Conservation (phyloP, 2,797 vertebrate genomes). For the Coracias cyanogaster region DNA sequence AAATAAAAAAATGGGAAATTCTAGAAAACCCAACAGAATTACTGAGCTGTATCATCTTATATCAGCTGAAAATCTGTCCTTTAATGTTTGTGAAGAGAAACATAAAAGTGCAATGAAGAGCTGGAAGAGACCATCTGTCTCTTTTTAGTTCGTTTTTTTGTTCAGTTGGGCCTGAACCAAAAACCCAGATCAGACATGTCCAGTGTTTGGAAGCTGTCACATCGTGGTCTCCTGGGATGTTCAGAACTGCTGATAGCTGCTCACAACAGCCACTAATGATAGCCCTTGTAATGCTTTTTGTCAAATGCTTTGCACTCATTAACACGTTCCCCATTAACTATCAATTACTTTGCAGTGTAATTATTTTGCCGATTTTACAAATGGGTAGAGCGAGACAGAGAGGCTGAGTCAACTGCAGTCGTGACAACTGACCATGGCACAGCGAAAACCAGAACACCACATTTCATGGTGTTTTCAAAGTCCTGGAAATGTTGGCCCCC, state of each 20-base stretch:
- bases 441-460: not conserved
- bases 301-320: not conserved
- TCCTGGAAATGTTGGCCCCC: not conserved
- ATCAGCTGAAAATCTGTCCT: not conserved
- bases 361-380: not conserved
- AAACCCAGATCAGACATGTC: not conserved
- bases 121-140: slow-evolving; percentile 39
- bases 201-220: not conserved
- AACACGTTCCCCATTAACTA: not conserved
- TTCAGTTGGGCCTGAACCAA: not conserved
- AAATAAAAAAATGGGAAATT: not conserved
- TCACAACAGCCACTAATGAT: slow-evolving; percentile 1
- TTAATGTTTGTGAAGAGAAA: not conserved
- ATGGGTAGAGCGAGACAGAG: not conserved
- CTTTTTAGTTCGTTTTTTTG: not conserved
- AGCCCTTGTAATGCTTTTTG: not conserved
- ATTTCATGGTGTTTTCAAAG: not conserved
- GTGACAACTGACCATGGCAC: not conserved
- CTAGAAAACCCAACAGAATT: not conserved
- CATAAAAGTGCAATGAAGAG: not conserved
- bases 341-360: not conserved
- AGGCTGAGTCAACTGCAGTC: not conserved
- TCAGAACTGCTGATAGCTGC: not conserved
- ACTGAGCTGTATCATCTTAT: not conserved
- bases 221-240: not conserved